Evolutionary conservation across 2,797 vertebrate species (phyloP).

Genomic region (Sarcoramphus papa): DNA sequence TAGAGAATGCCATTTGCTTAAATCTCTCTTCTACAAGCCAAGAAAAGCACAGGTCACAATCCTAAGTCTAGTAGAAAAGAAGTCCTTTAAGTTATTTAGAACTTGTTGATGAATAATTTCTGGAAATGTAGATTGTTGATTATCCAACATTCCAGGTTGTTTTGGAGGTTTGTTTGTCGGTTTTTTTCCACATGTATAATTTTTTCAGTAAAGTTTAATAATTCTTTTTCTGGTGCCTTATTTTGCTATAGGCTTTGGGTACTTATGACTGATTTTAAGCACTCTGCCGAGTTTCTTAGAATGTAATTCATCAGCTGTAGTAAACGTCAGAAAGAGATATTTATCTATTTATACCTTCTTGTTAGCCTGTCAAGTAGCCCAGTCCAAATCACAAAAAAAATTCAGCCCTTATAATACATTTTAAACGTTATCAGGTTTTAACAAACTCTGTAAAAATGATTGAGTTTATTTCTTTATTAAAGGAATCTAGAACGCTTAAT

Average conservation of each 20-base stretch:
- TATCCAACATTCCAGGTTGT: not conserved
- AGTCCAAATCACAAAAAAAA: not conserved
- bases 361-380: not conserved
- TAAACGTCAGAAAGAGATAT: not conserved
- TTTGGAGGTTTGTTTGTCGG: not conserved
- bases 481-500: not conserved
- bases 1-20: not conserved
- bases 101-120: not conserved
- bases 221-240: not conserved
- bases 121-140: not conserved
- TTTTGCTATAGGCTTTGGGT: not conserved
- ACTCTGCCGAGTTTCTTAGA: not conserved
- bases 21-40: not conserved
- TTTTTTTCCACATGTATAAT: not conserved
- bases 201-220: not conserved
- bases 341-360: not conserved
- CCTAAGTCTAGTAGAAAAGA: not conserved
- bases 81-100: not conserved
- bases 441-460: not conserved
- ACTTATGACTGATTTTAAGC: not conserved
- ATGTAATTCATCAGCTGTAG: not conserved
- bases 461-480: not conserved
- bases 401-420: not conserved
- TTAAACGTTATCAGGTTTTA: not conserved
- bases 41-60: not conserved